Percentiles rank a stretch among this genome's conserved stretches.
phyloP scores from a whole-genome alignment of 2,888 invertebrate genomes.

The Scaptomyza polygonia region DNA sequence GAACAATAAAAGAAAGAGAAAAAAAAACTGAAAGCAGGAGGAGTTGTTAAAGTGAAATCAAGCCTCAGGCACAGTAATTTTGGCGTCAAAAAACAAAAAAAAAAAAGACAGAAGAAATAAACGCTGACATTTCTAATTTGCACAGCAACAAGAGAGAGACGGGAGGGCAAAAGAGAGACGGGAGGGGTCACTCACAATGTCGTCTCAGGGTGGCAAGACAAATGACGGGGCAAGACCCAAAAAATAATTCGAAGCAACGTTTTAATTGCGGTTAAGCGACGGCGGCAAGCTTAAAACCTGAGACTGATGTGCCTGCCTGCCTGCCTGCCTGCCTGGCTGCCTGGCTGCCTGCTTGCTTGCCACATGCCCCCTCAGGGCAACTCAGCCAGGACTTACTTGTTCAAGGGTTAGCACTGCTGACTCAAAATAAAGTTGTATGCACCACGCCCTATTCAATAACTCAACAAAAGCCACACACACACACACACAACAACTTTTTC shows the following conservation, averaged over 20 bases:
- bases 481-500: slow-evolving; percentile 36
- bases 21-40: slow-evolving; percentile 15
- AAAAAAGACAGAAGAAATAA: slow-evolving; percentile 21
- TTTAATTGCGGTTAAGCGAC: slow-evolving; percentile 76
- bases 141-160: too few relatives aligned
- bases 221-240: slow-evolving; percentile 64
- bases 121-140: slow-evolving; percentile 77
- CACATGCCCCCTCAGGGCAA: slow-evolving; percentile 31
- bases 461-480: slow-evolving; percentile 61
- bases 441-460: slow-evolving; percentile 74
- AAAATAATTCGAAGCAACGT: slow-evolving; percentile 69
- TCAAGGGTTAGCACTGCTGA: slow-evolving; percentile 46
- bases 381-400: slow-evolving; percentile 19
- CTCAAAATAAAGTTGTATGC: slow-evolving; percentile 44
- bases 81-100: slow-evolving; percentile 57
- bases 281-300: slow-evolving; percentile 48
- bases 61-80: slow-evolving; percentile 65
- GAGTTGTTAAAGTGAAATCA: slow-evolving; percentile 41
- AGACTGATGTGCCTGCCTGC: slow-evolving; percentile 21
- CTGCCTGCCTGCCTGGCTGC: slow-evolving; percentile 14
- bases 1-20: slow-evolving; percentile 9
- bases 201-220: slow-evolving; percentile 68
- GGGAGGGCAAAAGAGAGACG: slow-evolving; percentile 23
- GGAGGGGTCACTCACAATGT: slow-evolving; percentile 1
- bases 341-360: slow-evolving; percentile 2